Evolutionary conservation across 1,140 invertebrate genomes (phyloP).

Genomic region (Neoseiulus cucumeris): DNA sequence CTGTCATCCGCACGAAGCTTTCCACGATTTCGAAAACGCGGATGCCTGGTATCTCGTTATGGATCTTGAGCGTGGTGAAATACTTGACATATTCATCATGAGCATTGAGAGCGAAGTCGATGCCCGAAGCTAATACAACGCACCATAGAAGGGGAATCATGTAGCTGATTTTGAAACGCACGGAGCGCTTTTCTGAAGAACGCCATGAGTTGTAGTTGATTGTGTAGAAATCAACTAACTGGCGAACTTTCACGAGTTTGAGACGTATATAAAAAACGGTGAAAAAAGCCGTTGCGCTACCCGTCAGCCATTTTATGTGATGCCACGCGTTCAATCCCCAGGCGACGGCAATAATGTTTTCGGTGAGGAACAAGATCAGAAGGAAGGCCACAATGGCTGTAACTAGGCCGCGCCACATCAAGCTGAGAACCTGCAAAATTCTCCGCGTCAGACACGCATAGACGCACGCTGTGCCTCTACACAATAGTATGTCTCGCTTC

Average conservation of each 20-base stretch:
- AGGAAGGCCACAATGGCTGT: background rate
- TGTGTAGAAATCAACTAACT: background rate
- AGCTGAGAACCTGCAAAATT: background rate
- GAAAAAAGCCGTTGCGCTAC: background rate
- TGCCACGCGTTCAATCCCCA: background rate
- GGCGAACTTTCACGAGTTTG: background rate
- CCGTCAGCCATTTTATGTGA: slow-evolving; percentile 5
- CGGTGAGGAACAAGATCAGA: background rate
- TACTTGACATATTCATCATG: background rate
- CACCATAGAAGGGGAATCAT: background rate
- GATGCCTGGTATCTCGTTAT: background rate
- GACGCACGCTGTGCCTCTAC: too few species aligned
- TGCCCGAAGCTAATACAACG: background rate
- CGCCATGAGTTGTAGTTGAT: slow-evolving; percentile 10
- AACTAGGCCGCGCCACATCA: background rate
- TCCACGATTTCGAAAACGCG: background rate
- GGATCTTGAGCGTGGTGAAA: background rate
- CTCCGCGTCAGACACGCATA: too few species aligned
- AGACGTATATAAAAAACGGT: background rate
- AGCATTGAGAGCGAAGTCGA: background rate
- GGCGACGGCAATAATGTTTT: background rate
- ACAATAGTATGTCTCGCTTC: too few species aligned
- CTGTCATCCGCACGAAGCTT: background rate
- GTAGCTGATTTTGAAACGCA: background rate
- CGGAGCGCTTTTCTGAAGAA: background rate